Conservation (phyloP, 2,888 invertebrate species). For the Metopia argyrocephala region DNA sequence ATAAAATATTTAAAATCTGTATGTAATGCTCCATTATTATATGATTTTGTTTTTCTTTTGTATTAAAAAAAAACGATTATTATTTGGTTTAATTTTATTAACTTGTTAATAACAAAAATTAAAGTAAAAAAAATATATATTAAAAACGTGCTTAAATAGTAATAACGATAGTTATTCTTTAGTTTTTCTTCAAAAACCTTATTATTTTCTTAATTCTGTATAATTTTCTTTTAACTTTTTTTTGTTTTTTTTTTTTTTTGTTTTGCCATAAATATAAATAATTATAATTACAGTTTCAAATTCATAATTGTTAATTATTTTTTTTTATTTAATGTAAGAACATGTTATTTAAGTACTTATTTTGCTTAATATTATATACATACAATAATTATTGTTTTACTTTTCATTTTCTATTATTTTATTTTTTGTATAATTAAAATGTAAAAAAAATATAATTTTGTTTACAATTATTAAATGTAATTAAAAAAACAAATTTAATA, state of each 20-base stretch:
- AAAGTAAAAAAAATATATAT: background rate
- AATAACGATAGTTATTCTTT: constrained; percentile 1
- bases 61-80: constrained; percentile 20
- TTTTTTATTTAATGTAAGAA: constrained; percentile 37
- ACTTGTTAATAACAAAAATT: background rate
- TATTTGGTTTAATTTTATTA: constrained; percentile 29
- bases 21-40: constrained; percentile 45
- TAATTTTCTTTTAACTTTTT: constrained; percentile 28
- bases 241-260: constrained; percentile 33
- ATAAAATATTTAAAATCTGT: constrained; percentile 8
- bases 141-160: constrained; percentile 55
- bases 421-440: constrained; percentile 36
- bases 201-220: constrained; percentile 2
- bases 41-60: constrained; percentile 22
- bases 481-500: constrained; percentile 39
- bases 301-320: constrained; percentile 51
- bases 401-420: constrained; percentile 12
- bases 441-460: constrained; percentile 8
- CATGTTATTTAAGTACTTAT: constrained; percentile 65
- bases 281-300: constrained; percentile 29
- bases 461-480: constrained; percentile 49
- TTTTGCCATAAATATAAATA: constrained; percentile 25
- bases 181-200: background rate
- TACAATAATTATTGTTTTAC: constrained; percentile 29
- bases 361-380: constrained; percentile 48